Conservation (phyloP, 2,113 vertebrate genomes). For the Lontra canadensis region DNA sequence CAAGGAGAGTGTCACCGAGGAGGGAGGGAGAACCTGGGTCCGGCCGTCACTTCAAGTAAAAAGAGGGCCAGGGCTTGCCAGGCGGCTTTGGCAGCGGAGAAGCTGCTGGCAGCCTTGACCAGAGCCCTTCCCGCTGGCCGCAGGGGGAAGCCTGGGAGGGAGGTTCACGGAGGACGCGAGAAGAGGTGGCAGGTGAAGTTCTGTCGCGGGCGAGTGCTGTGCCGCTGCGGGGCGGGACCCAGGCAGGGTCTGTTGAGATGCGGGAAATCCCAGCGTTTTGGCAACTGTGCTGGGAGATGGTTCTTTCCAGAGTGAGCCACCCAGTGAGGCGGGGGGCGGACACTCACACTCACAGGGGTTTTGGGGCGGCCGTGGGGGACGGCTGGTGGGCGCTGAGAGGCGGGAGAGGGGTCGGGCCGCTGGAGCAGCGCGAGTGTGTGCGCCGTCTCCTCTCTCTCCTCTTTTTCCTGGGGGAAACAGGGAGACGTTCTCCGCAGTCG, state of each 20-base stretch:
- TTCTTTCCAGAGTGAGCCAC: not conserved
- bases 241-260: not conserved
- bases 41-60: no score
- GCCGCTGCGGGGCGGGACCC: not conserved
- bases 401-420: not conserved
- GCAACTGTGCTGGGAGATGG: not conserved
- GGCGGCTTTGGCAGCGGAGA: not conserved
- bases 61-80: not conserved
- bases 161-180: not conserved
- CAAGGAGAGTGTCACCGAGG: not conserved
- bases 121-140: not conserved
- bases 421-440: not conserved
- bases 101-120: not conserved
- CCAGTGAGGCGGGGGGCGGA: not conserved
- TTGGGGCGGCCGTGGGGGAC: no score
- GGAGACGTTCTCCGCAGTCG: not conserved
- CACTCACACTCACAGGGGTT: not conserved
- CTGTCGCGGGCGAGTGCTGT: fast-evolving
- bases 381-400: not conserved
- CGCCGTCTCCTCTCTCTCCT: not conserved
- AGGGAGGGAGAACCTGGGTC: not conserved
- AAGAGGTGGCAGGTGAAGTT: not conserved
- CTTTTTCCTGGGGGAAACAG: not conserved
- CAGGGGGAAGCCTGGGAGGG: no score
- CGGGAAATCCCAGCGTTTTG: not conserved